phyloP scores from a whole-genome alignment of 1,140 invertebrate genomes.

The Aphelinus certus region DNA sequence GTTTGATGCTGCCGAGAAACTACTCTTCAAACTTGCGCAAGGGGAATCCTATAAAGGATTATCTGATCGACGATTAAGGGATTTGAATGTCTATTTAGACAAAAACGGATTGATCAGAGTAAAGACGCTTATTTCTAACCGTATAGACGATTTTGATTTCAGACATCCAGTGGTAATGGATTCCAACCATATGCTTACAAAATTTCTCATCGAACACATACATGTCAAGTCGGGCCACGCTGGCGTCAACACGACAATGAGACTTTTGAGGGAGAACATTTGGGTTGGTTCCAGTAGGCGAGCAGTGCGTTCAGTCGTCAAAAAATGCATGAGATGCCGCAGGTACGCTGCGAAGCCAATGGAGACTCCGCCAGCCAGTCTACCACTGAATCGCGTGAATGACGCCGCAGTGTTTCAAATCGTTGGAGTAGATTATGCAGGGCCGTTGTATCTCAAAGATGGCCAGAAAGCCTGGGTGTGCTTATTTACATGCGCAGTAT shows the following conservation, averaged over 20 bases:
- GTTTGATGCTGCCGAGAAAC: not conserved
- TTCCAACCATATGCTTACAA: too few relatives aligned
- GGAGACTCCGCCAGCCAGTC: slow-evolving; percentile 35
- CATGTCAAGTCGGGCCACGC: too few relatives aligned
- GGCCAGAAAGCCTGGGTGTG: too few relatives aligned
- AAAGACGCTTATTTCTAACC: slow-evolving; percentile 45
- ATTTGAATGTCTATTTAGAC: not conserved
- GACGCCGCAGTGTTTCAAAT: slow-evolving; percentile 46
- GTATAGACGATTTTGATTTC: slow-evolving; percentile 39
- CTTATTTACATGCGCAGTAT: slow-evolving; percentile 48
- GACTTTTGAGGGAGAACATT: slow-evolving; percentile 41
- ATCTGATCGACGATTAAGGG: not conserved
- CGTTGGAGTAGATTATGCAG: slow-evolving; percentile 42
- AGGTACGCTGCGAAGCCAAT: slow-evolving; percentile 44
- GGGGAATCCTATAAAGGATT: slow-evolving; percentile 34
- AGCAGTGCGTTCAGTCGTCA: slow-evolving; percentile 43
- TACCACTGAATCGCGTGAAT: slow-evolving; percentile 40
- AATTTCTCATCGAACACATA: too few relatives aligned
- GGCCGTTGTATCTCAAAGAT: slow-evolving; percentile 22
- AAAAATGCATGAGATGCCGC: slow-evolving; percentile 48
- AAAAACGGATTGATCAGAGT: slow-evolving; percentile 43
- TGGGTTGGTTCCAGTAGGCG: slow-evolving; percentile 43
- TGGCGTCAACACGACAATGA: slow-evolving; percentile 41
- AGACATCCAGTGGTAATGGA: slow-evolving; percentile 47
- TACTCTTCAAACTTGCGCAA: slow-evolving; percentile 32